Evolutionary conservation across 2,113 vertebrate genomes (phyloP).

Genomic region (Thryonomys swinderianus): DNA sequence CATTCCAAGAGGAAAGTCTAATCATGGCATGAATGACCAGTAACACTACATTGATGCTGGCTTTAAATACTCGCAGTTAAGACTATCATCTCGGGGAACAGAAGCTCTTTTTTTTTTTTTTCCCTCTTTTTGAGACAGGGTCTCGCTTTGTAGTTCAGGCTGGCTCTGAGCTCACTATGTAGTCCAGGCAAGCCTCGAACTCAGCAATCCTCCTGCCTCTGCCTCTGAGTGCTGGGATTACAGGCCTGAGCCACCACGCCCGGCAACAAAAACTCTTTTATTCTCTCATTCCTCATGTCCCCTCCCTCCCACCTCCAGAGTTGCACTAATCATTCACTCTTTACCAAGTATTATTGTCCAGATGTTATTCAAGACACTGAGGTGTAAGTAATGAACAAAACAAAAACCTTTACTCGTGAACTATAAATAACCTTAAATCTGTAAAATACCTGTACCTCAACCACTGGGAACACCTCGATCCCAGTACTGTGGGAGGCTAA

Average conservation of each 20-base stretch:
- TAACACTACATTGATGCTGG: not conserved
- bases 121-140: too few species aligned
- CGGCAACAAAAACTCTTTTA: too few species aligned
- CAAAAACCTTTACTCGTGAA: not conserved
- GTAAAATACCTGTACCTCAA: not conserved
- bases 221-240: too few species aligned
- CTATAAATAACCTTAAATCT: slow-evolving; percentile 28
- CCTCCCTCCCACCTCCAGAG: not conserved
- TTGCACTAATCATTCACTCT: not conserved
- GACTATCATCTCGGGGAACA: not conserved
- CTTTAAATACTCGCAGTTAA: not conserved
- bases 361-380: not conserved
- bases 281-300: slow-evolving; percentile 28
- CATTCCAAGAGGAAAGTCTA: slow-evolving; percentile 33
- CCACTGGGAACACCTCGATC: not conserved
- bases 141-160: too few species aligned
- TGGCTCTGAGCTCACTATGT: too few species aligned
- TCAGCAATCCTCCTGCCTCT: too few species aligned
- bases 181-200: too few species aligned
- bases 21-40: not conserved
- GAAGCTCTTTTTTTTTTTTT: too few species aligned
- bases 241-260: too few species aligned
- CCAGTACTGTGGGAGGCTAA: not conserved
- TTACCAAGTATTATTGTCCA: slow-evolving; percentile 15
- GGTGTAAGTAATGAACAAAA: slow-evolving; percentile 2